These are phyloP conservation scores for Ophion costatus DNA, from an alignment of 2,888 invertebrate species.

Conservation along the genomic window DNA sequence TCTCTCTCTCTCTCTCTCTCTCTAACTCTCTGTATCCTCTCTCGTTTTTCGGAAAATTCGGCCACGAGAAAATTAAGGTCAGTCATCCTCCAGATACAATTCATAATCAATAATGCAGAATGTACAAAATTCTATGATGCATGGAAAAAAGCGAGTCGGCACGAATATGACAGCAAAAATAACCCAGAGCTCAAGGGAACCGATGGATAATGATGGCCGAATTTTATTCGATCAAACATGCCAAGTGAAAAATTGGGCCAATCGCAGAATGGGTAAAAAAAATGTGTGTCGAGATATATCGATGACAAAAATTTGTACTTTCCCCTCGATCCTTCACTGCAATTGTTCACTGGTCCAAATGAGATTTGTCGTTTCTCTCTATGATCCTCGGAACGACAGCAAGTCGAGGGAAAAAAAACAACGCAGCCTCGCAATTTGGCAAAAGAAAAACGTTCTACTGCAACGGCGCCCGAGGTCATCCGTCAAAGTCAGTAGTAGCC, in stretches of 20 bases:
- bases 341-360: not conserved
- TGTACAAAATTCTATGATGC: not conserved
- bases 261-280: not conserved
- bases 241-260: conserved; percentile 13
- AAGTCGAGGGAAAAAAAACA: conserved; percentile 1
- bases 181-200: not conserved
- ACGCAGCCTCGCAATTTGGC: conserved; percentile 13
- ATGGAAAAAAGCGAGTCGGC: not conserved
- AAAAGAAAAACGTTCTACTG: not conserved
- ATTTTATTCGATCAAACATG: not conserved
- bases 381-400: not conserved
- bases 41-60: too few species aligned
- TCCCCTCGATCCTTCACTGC: not conserved
- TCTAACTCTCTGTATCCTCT: too few species aligned
- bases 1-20: too few species aligned
- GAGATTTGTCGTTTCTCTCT: not conserved
- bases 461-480: conserved; percentile 7
- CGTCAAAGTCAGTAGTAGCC: conserved; percentile 23
- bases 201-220: not conserved
- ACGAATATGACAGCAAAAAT: not conserved
- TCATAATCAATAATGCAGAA: not conserved
- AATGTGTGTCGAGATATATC: not conserved
- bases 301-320: not conserved
- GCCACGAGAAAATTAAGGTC: too few species aligned
- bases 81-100: too few species aligned